phyloP scores from a whole-genome alignment of 2,113 vertebrate genomes.

The Bujurquina vittata region DNA sequence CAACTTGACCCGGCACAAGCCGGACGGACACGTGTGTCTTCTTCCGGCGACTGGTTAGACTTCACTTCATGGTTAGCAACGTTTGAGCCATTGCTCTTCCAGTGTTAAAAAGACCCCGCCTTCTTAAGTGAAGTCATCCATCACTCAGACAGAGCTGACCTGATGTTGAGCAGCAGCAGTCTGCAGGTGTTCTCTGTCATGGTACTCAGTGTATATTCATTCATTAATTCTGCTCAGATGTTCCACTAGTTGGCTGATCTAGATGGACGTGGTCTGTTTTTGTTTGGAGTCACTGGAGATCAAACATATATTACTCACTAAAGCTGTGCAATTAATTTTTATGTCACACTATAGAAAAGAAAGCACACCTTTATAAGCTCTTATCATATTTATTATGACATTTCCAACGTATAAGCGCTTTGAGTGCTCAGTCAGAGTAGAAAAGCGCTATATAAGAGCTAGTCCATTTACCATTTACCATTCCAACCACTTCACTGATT shows the following conservation, averaged over 20 bases:
- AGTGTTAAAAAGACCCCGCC: not conserved
- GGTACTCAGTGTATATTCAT: slow-evolving; percentile 75
- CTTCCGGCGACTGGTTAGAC: not conserved
- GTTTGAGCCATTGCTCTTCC: not conserved
- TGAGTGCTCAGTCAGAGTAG: no score
- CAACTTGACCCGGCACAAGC: slow-evolving; percentile 61
- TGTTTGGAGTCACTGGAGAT: slow-evolving; percentile 57
- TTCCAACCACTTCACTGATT: not conserved
- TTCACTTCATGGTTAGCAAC: not conserved
- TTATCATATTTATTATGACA: not conserved
- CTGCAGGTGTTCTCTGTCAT: slow-evolving; percentile 79
- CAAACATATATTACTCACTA: slow-evolving; percentile 51
- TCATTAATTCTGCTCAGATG: slow-evolving; percentile 80
- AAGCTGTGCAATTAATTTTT: slow-evolving; percentile 66
- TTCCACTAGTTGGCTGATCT: slow-evolving; percentile 70
- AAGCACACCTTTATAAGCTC: not conserved
- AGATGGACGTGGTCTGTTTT: slow-evolving; percentile 72
- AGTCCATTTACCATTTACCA: no score
- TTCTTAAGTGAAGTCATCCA: not conserved
- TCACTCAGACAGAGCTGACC: not conserved
- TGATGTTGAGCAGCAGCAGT: slow-evolving; percentile 44
- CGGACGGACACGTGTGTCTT: slow-evolving; percentile 45
- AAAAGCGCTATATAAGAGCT: no score
- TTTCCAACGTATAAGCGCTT: no score
- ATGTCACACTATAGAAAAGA: not conserved